Percentiles rank a stretch among this genome's conserved stretches.
Conservation (phyloP, 2,113 vertebrate genomes). For the Protobothrops flavoviridis region DNA sequence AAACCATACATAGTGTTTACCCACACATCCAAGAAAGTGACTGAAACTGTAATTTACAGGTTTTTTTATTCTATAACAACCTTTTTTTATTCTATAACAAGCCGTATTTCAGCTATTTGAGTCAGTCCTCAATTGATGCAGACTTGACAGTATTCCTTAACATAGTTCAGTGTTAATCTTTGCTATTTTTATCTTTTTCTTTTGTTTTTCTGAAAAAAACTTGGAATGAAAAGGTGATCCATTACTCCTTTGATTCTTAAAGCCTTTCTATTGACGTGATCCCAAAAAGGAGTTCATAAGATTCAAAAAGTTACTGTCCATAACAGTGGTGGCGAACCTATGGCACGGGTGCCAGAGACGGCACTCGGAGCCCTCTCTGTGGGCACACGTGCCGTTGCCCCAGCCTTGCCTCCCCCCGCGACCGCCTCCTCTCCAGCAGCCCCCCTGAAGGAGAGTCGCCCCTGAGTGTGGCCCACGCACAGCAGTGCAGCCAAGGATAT, state of each 20-base stretch:
- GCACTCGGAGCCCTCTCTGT: too few relatives aligned
- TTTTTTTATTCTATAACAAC: background rate
- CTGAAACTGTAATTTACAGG: background rate
- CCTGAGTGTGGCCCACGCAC: too few relatives aligned
- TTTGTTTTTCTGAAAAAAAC: slow-evolving; percentile 66
- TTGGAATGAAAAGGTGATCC: slow-evolving; percentile 50
- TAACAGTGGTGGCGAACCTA: too few relatives aligned
- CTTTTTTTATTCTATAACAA: background rate
- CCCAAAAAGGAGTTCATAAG: slow-evolving; percentile 43
- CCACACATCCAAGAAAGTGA: background rate
- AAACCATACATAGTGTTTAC: background rate
- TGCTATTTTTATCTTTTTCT: slow-evolving; percentile 55
- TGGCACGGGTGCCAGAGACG: too few relatives aligned
- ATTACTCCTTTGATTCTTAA: slow-evolving; percentile 59
- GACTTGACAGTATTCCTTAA: slow-evolving; percentile 40
- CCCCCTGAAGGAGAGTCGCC: too few relatives aligned
- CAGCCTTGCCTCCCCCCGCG: too few relatives aligned
- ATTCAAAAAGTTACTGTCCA: slow-evolving; percentile 35
- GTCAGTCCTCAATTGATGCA: background rate
- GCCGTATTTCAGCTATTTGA: slow-evolving; percentile 55
- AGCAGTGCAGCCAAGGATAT: too few relatives aligned
- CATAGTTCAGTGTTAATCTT: slow-evolving; percentile 41
- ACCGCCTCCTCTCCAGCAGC: too few relatives aligned
- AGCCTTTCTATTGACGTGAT: slow-evolving; percentile 29
- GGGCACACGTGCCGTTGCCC: too few relatives aligned